Evolutionary conservation across 2,888 invertebrate genomes (phyloP).

Genomic region (Perithous albicinctus): DNA sequence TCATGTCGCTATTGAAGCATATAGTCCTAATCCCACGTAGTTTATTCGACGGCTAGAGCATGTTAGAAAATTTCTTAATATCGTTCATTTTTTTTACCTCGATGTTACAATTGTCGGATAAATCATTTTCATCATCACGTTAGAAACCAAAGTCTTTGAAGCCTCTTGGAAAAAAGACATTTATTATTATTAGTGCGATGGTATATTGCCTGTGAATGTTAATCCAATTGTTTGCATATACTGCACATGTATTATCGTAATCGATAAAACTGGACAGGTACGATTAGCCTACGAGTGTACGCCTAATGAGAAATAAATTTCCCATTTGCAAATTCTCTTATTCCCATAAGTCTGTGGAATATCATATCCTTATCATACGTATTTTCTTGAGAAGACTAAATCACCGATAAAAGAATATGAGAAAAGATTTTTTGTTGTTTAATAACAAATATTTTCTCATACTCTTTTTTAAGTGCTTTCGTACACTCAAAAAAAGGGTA

Average conservation of each 20-base stretch:
- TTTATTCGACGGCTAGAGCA: constrained; percentile 63
- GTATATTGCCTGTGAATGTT: constrained; percentile 79
- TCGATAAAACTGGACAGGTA: constrained; percentile 17
- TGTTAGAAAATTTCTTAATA: constrained; percentile 58
- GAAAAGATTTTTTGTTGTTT: no score
- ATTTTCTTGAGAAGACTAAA: no score
- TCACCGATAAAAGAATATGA: no score
- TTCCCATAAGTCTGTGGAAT: not conserved
- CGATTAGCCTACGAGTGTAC: not conserved
- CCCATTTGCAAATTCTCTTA: not conserved
- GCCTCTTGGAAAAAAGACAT: constrained; percentile 23
- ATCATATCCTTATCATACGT: constrained; percentile 2
- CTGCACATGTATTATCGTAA: constrained; percentile 33
- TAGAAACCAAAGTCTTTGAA: constrained; percentile 13
- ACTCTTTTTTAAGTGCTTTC: no score
- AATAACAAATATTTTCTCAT: no score
- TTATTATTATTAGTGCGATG: constrained; percentile 72
- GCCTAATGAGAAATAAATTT: not conserved
- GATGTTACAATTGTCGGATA: constrained; percentile 30
- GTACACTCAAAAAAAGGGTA: no score
- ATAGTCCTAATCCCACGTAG: constrained; percentile 37
- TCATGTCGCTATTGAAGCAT: constrained; percentile 28
- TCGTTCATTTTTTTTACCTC: constrained; percentile 55
- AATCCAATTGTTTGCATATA: constrained; percentile 45
- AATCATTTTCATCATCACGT: constrained; percentile 32